phyloP scores from a whole-genome alignment of 2,797 vertebrate genomes.

The Leptodactylus fallax region DNA sequence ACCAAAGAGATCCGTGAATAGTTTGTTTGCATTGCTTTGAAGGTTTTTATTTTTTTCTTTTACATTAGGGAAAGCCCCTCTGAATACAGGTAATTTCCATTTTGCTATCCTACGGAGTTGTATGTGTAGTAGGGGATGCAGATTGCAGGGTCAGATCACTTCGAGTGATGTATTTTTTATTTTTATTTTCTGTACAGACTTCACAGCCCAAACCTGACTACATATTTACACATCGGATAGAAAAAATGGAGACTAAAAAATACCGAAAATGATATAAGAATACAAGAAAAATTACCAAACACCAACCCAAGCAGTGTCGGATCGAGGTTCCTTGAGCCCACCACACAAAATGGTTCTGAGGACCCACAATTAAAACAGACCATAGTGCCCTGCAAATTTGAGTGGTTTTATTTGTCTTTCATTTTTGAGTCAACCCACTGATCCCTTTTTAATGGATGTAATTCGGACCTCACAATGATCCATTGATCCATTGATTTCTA shows the following conservation, averaged over 20 bases:
- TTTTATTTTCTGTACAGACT: not conserved
- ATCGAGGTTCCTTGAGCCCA: too few species aligned
- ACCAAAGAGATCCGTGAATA: conserved; percentile 1
- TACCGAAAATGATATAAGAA: not conserved
- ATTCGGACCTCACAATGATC: too few species aligned
- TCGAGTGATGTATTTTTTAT: not conserved
- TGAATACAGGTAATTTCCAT: conserved; percentile 18
- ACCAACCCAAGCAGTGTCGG: too few species aligned
- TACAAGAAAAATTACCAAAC: not conserved
- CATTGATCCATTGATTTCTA: too few species aligned
- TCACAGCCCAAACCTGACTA: not conserved
- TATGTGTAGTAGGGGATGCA: not conserved
- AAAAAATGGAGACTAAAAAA: not conserved
- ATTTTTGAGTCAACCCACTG: too few species aligned
- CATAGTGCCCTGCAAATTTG: too few species aligned
- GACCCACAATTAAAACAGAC: too few species aligned
- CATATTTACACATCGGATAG: not conserved
- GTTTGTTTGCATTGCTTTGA: conserved; percentile 22
- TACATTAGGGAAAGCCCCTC: not conserved
- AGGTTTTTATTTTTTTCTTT: not conserved
- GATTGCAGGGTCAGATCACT: not conserved
- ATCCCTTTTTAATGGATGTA: too few species aligned
- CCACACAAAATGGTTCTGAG: too few species aligned
- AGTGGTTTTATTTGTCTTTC: too few species aligned
- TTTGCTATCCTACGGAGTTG: not conserved